Evolutionary conservation across 2,888 invertebrate genomes (phyloP).

Genomic region (Trichogramma evanescens): DNA sequence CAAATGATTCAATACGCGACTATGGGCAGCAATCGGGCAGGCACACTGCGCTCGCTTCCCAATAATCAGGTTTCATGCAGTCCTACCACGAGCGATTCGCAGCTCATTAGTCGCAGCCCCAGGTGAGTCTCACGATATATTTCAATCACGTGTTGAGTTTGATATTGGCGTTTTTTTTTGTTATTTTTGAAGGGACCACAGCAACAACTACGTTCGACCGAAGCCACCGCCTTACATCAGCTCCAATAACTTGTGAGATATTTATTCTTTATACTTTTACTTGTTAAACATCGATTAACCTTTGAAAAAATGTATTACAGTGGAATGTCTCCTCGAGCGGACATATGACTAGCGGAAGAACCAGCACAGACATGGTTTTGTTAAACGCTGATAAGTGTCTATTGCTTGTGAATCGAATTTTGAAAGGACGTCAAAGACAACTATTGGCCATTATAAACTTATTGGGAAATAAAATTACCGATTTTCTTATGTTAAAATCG

Average conservation of each 20-base stretch:
- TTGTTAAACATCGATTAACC: not conserved
- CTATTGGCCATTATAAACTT: too few relatives aligned
- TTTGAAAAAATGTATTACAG: slow-evolving; percentile 25
- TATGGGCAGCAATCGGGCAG: slow-evolving; percentile 50
- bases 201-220: slow-evolving; percentile 47
- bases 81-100: slow-evolving; percentile 35
- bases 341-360: slow-evolving; percentile 53
- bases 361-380: slow-evolving; percentile 53
- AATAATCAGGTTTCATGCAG: slow-evolving; percentile 40
- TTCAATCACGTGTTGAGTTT: not conserved
- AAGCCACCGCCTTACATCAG: slow-evolving; percentile 57
- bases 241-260: slow-evolving; percentile 49
- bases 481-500: too few relatives aligned
- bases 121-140: slow-evolving; percentile 29
- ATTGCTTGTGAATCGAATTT: too few relatives aligned
- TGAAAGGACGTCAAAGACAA: too few relatives aligned
- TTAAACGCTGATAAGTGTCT: slow-evolving; percentile 30
- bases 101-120: slow-evolving; percentile 34
- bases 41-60: slow-evolving; percentile 56
- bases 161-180: not conserved
- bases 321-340: slow-evolving; percentile 37
- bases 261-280: not conserved
- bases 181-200: slow-evolving; percentile 35
- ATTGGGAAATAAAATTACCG: too few relatives aligned
- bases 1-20: slow-evolving; percentile 61